Conservation (phyloP, 2,797 vertebrate genomes). For the Anas capensis region DNA sequence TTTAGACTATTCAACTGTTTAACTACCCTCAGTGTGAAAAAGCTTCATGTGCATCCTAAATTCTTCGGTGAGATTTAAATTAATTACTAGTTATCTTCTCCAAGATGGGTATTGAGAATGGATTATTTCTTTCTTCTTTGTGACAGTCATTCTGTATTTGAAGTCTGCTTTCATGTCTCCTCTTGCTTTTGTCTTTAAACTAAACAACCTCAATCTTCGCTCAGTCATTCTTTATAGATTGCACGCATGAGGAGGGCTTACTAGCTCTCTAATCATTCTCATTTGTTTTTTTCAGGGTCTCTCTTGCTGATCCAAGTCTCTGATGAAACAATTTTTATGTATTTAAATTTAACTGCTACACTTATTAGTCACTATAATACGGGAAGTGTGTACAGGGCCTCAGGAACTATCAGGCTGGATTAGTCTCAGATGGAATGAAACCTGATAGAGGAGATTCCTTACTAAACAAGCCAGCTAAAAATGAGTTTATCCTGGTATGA, state of each 20-base stretch:
- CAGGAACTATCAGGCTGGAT: background rate
- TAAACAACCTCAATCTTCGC: background rate
- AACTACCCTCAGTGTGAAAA: background rate
- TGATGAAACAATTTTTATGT: background rate
- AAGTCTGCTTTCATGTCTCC: constrained; percentile 47
- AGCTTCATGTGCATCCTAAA: background rate
- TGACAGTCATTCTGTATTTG: background rate
- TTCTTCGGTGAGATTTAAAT: background rate
- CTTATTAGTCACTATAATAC: background rate
- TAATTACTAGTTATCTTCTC: background rate
- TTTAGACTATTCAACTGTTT: background rate
- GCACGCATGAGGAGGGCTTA: background rate
- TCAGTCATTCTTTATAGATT: background rate
- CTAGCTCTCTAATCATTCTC: background rate
- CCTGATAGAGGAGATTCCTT: constrained; percentile 4
- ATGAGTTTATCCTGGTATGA: background rate
- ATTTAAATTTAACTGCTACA: constrained; percentile 27
- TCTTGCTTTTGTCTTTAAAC: constrained; percentile 46
- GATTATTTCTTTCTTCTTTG: background rate
- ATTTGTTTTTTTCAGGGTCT: background rate
- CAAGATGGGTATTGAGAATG: background rate
- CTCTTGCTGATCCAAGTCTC: background rate
- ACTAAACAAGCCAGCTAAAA: background rate
- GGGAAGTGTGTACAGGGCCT: background rate
- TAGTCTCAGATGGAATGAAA: constrained; percentile 2